These are phyloP conservation scores for Heliconius himera DNA, from an alignment of 1,140 invertebrate genomes.

Conservation along the genomic window DNA sequence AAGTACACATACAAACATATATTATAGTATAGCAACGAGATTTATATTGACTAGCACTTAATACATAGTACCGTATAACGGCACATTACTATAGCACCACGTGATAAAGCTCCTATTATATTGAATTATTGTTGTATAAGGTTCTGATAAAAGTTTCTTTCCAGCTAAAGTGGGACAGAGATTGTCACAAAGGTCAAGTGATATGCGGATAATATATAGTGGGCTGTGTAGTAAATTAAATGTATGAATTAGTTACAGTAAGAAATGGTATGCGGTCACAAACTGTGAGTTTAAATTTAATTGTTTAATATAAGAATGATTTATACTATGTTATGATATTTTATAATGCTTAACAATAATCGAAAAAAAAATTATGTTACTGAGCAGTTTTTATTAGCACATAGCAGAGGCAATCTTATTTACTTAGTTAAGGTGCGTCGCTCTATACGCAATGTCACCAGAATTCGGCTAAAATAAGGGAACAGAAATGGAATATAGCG, in stretches of 20 bases:
- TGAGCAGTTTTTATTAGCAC: no score
- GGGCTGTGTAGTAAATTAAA: not conserved
- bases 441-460: no score
- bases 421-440: no score
- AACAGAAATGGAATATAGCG: no score
- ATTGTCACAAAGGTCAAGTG: constrained; percentile 12
- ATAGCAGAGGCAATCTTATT: no score
- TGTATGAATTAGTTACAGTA: not conserved
- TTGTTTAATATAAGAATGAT: no score
- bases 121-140: constrained; percentile 6
- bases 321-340: no score
- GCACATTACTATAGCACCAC: not conserved
- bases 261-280: not conserved
- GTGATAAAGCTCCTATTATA: constrained; percentile 13
- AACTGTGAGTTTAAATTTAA: no score
- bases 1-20: not conserved
- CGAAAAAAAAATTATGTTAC: no score
- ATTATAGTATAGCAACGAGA: not conserved
- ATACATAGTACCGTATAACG: not conserved
- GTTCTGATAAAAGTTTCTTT: constrained; percentile 13
- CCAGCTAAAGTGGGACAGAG: constrained; percentile 8
- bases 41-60: constrained; percentile 4
- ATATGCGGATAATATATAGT: not conserved
- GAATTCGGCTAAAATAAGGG: no score
- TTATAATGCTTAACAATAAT: no score